Conservation (phyloP, 2,797 vertebrate species). For the Anableps anableps region DNA sequence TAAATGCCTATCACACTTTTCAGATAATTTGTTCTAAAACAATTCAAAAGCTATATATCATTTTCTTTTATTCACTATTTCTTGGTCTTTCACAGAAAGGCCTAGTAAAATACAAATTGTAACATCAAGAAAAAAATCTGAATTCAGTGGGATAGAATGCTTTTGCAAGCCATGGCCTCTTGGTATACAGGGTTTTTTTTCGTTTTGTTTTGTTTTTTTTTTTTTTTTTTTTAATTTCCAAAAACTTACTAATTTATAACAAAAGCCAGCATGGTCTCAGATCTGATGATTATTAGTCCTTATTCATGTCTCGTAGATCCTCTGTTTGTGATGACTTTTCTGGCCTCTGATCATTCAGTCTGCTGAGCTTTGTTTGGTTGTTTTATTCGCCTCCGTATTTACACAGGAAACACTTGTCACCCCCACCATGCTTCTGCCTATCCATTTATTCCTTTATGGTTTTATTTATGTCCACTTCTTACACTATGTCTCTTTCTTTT, state of each 20-base stretch:
- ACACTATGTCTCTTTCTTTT: not conserved
- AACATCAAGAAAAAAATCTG: no score
- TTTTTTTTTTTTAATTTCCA: not conserved
- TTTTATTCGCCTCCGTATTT: not conserved
- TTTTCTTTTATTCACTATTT: not conserved
- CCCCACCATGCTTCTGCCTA: not conserved
- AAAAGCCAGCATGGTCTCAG: not conserved
- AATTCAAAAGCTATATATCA: not conserved
- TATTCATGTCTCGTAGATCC: not conserved
- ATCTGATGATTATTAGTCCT: not conserved
- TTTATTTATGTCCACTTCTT: not conserved
- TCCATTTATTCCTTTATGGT: not conserved
- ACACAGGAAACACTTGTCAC: conserved; percentile 6
- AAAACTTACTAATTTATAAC: not conserved
- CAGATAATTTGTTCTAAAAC: not conserved
- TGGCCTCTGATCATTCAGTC: not conserved
- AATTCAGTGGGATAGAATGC: no score
- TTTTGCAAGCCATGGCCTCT: not conserved
- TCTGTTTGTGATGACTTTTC: not conserved
- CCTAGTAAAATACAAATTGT: not conserved
- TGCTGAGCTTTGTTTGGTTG: not conserved
- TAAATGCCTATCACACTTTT: not conserved
- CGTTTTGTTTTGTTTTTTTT: no score
- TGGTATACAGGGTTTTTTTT: no score
- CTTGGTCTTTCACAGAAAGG: not conserved